Evolutionary conservation across 1,140 invertebrate genomes (phyloP).

Genomic region (Steinernema khuongi): DNA sequence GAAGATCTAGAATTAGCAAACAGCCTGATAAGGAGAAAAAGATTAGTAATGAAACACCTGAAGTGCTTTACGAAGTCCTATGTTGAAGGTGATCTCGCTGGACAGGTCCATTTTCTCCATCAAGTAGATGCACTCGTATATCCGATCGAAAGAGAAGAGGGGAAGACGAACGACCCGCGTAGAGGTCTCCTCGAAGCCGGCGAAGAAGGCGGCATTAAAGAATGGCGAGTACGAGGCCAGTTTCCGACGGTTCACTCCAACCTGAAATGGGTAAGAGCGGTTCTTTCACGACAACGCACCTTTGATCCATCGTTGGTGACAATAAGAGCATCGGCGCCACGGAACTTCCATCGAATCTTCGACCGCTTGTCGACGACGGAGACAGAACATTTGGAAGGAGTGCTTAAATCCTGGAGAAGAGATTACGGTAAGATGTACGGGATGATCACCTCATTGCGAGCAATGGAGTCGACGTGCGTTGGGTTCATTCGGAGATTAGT

Average conservation of each 20-base stretch:
- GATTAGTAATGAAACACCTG: neutral
- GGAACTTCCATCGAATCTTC: neutral
- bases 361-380: neutral
- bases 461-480: too few species aligned
- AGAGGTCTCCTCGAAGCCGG: neutral
- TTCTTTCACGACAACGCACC: neutral
- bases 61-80: neutral
- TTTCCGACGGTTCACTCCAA: neutral
- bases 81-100: neutral
- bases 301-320: conserved; percentile 7
- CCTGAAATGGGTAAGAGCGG: neutral
- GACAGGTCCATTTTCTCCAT: neutral
- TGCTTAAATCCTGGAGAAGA: too few species aligned
- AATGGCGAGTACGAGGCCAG: neutral
- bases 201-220: neutral
- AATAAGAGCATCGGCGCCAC: neutral
- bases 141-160: neutral
- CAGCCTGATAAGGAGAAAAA: neutral
- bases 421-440: too few species aligned
- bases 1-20: neutral
- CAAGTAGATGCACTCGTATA: neutral
- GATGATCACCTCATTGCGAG: too few species aligned
- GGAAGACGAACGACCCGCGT: neutral
- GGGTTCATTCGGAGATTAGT: too few species aligned
- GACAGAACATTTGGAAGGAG: neutral